Percentiles rank a stretch among this genome's conserved stretches.
These are phyloP conservation scores for Nannospalax galili DNA, from an alignment of 2,113 vertebrate genomes.

Conservation along the genomic window DNA sequence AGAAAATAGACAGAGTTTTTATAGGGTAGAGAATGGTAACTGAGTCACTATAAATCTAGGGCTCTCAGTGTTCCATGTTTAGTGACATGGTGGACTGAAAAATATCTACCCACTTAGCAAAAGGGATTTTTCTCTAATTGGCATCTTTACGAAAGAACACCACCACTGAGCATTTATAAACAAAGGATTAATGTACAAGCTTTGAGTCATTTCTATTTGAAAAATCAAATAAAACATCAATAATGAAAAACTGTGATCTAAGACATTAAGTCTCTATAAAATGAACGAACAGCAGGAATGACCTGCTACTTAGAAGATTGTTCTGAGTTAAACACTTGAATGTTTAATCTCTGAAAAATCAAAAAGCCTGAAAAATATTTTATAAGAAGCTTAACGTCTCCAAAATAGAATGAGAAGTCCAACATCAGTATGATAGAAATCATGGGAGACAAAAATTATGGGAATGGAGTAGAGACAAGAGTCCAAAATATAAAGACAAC, in stretches of 20 bases:
- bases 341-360: not conserved
- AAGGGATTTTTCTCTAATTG: too few relatives aligned
- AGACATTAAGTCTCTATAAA: not conserved
- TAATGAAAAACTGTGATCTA: not conserved
- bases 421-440: not conserved
- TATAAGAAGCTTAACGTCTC: not conserved
- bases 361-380: not conserved
- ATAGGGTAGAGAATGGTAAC: too few relatives aligned
- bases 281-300: not conserved
- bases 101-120: too few relatives aligned
- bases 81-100: too few relatives aligned
- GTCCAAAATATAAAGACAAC: not conserved
- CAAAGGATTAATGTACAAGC: not conserved
- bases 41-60: too few relatives aligned
- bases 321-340: not conserved
- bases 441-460: not conserved
- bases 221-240: not conserved
- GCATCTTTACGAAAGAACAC: too few relatives aligned
- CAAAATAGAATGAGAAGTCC: not conserved
- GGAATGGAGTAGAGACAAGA: not conserved
- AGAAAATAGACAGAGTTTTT: too few relatives aligned
- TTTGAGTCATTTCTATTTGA: not conserved
- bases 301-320: not conserved
- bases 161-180: not conserved
- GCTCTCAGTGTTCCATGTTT: too few relatives aligned